Conservation (phyloP, 2,888 invertebrate genomes). For the Erebia palarica region DNA sequence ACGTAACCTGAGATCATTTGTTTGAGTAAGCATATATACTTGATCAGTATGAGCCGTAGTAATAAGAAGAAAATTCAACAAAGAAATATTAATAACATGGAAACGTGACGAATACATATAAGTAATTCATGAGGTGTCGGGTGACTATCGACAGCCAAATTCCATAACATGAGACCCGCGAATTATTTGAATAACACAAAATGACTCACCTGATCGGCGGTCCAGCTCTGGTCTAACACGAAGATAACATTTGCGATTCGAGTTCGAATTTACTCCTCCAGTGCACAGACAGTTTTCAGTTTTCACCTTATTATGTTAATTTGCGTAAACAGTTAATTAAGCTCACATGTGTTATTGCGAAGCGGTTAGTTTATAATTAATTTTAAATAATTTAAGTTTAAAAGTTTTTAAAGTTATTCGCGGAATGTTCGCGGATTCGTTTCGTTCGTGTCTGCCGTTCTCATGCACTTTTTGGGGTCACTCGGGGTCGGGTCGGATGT, state of each 20-base stretch:
- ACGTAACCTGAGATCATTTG: background rate
- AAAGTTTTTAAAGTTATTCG: constrained; percentile 53
- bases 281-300: constrained; percentile 57
- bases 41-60: background rate
- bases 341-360: constrained; percentile 67
- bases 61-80: background rate
- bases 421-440: constrained; percentile 57
- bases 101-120: background rate
- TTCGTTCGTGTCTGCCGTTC: constrained; percentile 71
- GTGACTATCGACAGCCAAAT: constrained; percentile 20
- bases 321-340: constrained; percentile 59
- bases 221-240: constrained; percentile 47
- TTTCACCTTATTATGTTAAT: constrained; percentile 61
- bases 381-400: constrained; percentile 36
- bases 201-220: constrained; percentile 63
- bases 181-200: constrained; percentile 33
- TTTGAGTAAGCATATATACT: background rate
- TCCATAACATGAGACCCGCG: constrained; percentile 25
- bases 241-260: constrained; percentile 53
- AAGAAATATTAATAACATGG: background rate
- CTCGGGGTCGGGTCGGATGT: constrained; percentile 62
- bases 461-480: constrained; percentile 71
- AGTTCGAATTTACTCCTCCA: constrained; percentile 48
- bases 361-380: constrained; percentile 56
- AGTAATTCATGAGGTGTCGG: background rate